Base-by-base conservation (phyloP, 2,797 vertebrate species). In the Schizopygopsis pylzovi region DNA sequence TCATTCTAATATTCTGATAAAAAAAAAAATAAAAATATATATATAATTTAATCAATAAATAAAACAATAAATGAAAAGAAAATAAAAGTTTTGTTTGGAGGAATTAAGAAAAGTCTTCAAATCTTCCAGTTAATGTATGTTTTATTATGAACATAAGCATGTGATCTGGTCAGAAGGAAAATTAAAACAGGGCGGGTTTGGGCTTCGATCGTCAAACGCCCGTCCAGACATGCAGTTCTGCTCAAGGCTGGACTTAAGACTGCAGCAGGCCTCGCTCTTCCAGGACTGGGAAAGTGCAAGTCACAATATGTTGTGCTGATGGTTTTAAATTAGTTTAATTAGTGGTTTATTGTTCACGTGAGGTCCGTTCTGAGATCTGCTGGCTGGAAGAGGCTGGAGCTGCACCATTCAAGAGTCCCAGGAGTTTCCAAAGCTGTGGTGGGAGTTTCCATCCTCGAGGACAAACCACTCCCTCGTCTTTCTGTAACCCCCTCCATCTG, bases 401-500 rank as follows among this genome's bases (percentile, higher is more conserved):
- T 7, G 68, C 52, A 56, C 18, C 49, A 41, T 59, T 47, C 41
- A 39, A 28, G 7, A 25, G 61, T 71, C 18, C 39, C 67, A 49
- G 25, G 76, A 56, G 54, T 79, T 79, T 39, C 39, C 54, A 41
- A 49, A 54, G 43, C 52, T 41, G 37, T 20, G 39, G 54, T 75
- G 81, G 80, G 84, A 81, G 75, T 68, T 49, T 28, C 9, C 6
- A 37, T 76, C 47, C 56, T 83, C 71, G 6, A 83, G 81, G 83
- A 81, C 80, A 67, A 73, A 84, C 79, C 83, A 77, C 83, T 76
- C 77, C 79, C 86, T 78, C 75, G 68, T 65, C 81, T 73, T 70
- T 86, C 83, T 15, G 75, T 90, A 87, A 90, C 91, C 90, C 85
- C 84, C 63, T 88, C 89, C 88, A 90, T 92, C 89, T 91, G 91